These are phyloP conservation scores for Geococcyx californianus DNA, from an alignment of 2,113 vertebrate species.

Conservation along the genomic window DNA sequence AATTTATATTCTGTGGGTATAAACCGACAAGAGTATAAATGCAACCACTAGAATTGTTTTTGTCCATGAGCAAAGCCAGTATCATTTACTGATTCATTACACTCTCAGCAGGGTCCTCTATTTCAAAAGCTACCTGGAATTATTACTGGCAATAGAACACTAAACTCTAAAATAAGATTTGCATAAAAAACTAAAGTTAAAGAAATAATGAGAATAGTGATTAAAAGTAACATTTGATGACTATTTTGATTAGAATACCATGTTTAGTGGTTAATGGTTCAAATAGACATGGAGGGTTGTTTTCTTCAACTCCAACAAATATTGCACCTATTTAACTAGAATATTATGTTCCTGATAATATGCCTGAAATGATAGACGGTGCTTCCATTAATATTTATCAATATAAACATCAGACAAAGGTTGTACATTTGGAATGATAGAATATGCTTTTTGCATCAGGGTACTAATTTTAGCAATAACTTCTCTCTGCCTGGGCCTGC, in stretches of 20 bases:
- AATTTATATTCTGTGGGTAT: constrained; percentile 60
- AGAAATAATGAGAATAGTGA: neutral
- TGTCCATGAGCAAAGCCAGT: constrained; percentile 26
- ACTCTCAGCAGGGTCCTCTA: constrained; percentile 57
- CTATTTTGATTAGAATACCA: neutral
- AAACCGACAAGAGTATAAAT: constrained; percentile 21
- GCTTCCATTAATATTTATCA: constrained; percentile 27
- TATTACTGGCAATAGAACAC: constrained; percentile 22
- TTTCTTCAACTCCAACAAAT: neutral
- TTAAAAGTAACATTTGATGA: constrained; percentile 26
- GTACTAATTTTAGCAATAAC: constrained; percentile 71
- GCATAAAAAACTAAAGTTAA: constrained; percentile 43
- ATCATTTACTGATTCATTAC: constrained; percentile 76
- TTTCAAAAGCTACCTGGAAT: constrained; percentile 71
- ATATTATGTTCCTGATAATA: neutral
- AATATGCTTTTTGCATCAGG: neutral
- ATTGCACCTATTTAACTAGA: neutral
- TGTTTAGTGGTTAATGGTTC: neutral
- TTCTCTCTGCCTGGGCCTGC: neutral
- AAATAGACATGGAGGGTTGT: neutral
- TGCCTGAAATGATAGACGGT: constrained; percentile 33
- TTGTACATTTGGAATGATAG: neutral
- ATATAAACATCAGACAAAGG: constrained; percentile 8
- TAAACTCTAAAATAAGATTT: constrained; percentile 51
- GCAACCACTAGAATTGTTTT: constrained; percentile 42